phyloP scores from a whole-genome alignment of 2,113 vertebrate species.

The Amblyopsis rosae region DNA sequence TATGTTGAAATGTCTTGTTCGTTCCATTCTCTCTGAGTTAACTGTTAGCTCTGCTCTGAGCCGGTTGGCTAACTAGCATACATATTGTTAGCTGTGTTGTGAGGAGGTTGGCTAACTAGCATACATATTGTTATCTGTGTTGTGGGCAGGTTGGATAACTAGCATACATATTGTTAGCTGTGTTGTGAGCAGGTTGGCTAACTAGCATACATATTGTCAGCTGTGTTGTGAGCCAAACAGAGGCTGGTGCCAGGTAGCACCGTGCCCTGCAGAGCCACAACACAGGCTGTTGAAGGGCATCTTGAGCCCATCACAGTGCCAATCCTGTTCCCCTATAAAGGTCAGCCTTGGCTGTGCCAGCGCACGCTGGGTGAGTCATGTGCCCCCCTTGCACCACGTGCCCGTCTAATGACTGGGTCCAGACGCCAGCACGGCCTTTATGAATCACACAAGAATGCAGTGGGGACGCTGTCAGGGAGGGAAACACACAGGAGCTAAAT shows the following conservation, averaged over 20 bases:
- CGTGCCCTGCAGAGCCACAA: slow-evolving; percentile 22
- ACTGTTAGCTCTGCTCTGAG: too few relatives aligned
- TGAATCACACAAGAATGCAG: slow-evolving; percentile 56
- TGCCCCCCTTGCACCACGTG: slow-evolving; percentile 48
- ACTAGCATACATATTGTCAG: slow-evolving; percentile 1
- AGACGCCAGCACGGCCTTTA: slow-evolving; percentile 42
- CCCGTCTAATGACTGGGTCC: slow-evolving; percentile 58
- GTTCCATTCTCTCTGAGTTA: too few relatives aligned
- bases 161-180: too few relatives aligned
- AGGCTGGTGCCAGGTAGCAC: not conserved
- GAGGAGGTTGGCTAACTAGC: slow-evolving; percentile 5
- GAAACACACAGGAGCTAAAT: slow-evolving; percentile 41
- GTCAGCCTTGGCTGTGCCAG: slow-evolving; percentile 39
- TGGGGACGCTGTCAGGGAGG: slow-evolving; percentile 47
- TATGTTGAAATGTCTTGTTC: too few relatives aligned
- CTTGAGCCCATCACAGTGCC: not conserved
- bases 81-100: slow-evolving; percentile 32
- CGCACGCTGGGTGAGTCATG: slow-evolving; percentile 56
- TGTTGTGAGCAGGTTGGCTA: too few relatives aligned
- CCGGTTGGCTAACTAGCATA: too few relatives aligned
- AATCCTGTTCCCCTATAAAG: slow-evolving; percentile 36
- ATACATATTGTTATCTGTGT: too few relatives aligned
- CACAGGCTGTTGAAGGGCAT: slow-evolving; percentile 38
- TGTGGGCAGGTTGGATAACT: too few relatives aligned
- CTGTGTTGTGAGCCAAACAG: slow-evolving; percentile 51